These are phyloP conservation scores for Hirudinaria manillensis DNA, from an alignment of 2,888 invertebrate genomes.

Conservation along the genomic window DNA sequence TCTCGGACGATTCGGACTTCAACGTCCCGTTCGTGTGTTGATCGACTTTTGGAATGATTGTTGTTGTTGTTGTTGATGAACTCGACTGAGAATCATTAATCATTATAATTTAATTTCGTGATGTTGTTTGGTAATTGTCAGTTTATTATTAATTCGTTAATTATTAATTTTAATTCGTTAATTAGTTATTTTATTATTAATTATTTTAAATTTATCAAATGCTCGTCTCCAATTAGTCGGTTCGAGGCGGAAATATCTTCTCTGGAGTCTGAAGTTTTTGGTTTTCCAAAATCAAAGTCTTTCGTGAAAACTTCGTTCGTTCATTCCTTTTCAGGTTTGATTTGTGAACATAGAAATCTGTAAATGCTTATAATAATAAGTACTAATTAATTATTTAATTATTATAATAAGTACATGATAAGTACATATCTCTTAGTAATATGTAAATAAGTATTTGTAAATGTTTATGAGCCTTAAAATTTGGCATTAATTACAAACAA, in stretches of 20 bases:
- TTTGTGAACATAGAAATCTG: too few species aligned
- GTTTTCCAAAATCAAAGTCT: slow-evolving; percentile 2
- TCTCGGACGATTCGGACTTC: slow-evolving; percentile 78
- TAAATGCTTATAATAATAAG: too few species aligned
- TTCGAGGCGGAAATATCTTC: not conserved
- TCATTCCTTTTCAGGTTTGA: not conserved
- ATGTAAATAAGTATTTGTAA: too few species aligned
- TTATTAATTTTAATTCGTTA: too few species aligned
- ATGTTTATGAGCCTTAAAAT: too few species aligned
- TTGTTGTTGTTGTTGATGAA: not conserved
- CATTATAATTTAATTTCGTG: too few species aligned
- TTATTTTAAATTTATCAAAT: not conserved
- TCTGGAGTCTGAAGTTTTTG: not conserved
- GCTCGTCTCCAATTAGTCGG: not conserved
- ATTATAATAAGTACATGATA: too few species aligned
- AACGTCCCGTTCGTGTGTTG: slow-evolving; percentile 32
- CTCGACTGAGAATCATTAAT: not conserved
- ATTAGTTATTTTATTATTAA: slow-evolving; percentile 6
- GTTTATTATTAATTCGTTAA: not conserved
- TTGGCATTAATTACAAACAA: too few species aligned
- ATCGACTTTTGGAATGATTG: not conserved
- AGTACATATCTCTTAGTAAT: too few species aligned
- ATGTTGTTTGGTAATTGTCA: too few species aligned
- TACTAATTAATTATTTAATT: too few species aligned
- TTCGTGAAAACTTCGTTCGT: not conserved